phyloP scores from a whole-genome alignment of 2,113 vertebrate species.

The Pelecanus crispus region DNA sequence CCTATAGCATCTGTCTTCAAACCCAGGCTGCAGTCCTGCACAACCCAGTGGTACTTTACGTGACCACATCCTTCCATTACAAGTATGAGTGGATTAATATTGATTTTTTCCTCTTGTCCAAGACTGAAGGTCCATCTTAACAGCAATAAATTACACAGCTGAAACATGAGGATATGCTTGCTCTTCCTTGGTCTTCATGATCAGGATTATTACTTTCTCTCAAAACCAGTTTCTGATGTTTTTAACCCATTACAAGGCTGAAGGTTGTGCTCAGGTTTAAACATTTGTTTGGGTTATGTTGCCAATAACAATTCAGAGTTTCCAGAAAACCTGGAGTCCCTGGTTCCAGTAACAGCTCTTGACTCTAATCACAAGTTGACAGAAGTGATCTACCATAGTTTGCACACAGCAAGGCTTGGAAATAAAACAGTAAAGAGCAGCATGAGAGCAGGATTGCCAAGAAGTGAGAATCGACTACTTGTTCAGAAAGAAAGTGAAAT shows the following conservation, averaged over 20 bases:
- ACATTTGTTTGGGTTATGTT: not conserved
- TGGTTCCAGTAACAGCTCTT: not conserved
- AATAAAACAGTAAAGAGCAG: not conserved
- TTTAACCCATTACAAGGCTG: constrained; percentile 47
- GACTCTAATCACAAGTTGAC: not conserved
- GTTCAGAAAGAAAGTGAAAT: not conserved
- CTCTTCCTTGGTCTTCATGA: constrained; percentile 10
- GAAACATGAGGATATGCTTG: constrained; percentile 31
- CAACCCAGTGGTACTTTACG: constrained; percentile 61
- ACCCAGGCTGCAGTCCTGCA: constrained; percentile 34
- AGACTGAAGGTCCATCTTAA: constrained; percentile 62
- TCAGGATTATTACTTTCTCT: constrained; percentile 36
- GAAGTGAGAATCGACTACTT: not conserved
- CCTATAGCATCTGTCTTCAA: constrained; percentile 66
- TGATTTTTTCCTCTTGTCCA: constrained; percentile 66
- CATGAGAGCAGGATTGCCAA: not conserved
- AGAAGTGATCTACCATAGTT: not conserved
- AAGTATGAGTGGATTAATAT: constrained; percentile 77
- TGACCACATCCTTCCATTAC: constrained; percentile 71
- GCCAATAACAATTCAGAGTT: not conserved
- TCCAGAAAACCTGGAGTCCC: not conserved
- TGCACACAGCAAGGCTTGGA: not conserved
- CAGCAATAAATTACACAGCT: constrained; percentile 63
- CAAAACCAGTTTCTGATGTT: constrained; percentile 25
- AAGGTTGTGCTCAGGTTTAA: not conserved